Evolutionary conservation across 1,140 invertebrate genomes (phyloP), one percentile per base, ranked within the genome.

Genomic region (Formica selysi): DNA sequence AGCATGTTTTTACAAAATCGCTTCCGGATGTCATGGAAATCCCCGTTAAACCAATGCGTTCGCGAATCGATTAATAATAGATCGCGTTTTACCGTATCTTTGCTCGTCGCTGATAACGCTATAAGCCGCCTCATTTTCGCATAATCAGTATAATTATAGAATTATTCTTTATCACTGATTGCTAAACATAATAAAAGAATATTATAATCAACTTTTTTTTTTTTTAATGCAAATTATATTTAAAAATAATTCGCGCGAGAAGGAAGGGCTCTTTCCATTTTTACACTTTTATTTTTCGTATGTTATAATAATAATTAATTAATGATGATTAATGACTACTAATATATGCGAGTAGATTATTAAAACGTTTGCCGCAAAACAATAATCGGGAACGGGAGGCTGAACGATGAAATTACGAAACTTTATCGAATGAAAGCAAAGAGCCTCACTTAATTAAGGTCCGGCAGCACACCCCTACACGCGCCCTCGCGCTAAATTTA

Each of bases 351-450:
- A 44, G 36, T 22, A 74, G 54, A 74, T 4, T 38, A 10, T 8
- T 57, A 32, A n/a, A 64, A 65, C 38, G 16, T 38, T 26, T 5
- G 11, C 29, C 44, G 59, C 41, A n/a, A 51, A 54, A 84, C 81
- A 84, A 85, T 76, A 59, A 38, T 76, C 44, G 81, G 81, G 32
- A 4, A 84, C 70, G 54, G 54, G 16, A 84, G 32, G 71, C 1
- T 6, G 70, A 54, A 54, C 4, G 81, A 44, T 76, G 62, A 54
- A 85, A 85, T 85, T 76, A 51, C 44, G 62, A 85, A 67, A 83
- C 38, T 83, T 73, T 61, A 83, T 74, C 38, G 68, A 83, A 71
- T 74, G n/a, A 62, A 83, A 74, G 68, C 68, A n/a, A 38, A 83
- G 54, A 54, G 65, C 67, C 5, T 4, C 54, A 83, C 68, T 83